Conservation (phyloP, 2,113 vertebrate species). For the Gambusia holbrooki region DNA sequence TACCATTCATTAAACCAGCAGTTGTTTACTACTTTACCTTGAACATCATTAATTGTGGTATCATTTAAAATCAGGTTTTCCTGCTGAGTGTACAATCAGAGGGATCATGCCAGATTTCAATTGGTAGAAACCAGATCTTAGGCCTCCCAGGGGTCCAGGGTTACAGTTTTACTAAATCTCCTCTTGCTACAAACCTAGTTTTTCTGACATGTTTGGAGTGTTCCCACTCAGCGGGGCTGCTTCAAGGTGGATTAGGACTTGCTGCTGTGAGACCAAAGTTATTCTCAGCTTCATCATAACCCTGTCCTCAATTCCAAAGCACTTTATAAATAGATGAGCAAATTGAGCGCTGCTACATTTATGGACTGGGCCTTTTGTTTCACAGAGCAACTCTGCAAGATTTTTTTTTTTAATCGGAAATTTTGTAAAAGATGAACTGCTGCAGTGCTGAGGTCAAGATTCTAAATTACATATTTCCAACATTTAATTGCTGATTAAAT, state of each 20-base stretch:
- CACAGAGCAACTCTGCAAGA: not conserved
- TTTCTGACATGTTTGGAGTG: conserved; percentile 32
- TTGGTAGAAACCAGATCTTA: too few species aligned
- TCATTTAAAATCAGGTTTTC: too few species aligned
- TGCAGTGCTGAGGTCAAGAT: not conserved
- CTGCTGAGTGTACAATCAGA: too few species aligned
- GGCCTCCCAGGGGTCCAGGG: too few species aligned
- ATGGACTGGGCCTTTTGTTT: conserved; percentile 25
- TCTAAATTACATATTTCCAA: too few species aligned
- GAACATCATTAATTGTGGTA: too few species aligned
- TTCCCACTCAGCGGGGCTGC: conserved; percentile 28
- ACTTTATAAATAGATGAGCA: conserved; percentile 58
- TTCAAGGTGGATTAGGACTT: conserved; percentile 58
- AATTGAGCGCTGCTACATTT: conserved; percentile 49
- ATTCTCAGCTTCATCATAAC: conserved; percentile 64
- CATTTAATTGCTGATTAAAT: not conserved
- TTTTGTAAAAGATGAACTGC: conserved; percentile 18
- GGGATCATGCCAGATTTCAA: too few species aligned
- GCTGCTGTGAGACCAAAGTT: conserved; percentile 55
- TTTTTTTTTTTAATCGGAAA: too few species aligned
- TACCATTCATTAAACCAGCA: too few species aligned
- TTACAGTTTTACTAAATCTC: too few species aligned
- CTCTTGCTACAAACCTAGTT: conserved; percentile 41
- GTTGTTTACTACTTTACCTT: too few species aligned
- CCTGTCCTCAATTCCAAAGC: conserved; percentile 57